Percentiles rank a stretch among this genome's conserved stretches.
These are phyloP conservation scores for Idaea dimidiata DNA, from an alignment of 2,888 invertebrate species.

Conservation along the genomic window DNA sequence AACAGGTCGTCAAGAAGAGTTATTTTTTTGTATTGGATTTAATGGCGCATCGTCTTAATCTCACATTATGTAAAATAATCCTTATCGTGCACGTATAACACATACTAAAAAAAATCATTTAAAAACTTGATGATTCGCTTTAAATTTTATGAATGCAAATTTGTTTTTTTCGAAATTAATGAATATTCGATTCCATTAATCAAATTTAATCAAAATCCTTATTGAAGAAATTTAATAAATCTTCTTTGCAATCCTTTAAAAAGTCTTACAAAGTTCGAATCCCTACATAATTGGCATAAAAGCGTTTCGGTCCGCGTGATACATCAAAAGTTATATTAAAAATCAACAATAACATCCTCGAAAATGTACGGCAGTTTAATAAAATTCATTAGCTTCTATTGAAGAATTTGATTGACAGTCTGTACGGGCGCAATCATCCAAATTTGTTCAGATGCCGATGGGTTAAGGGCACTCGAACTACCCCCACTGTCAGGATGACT, in stretches of 20 bases:
- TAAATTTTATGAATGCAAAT: not conserved
- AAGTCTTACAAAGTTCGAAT: not conserved
- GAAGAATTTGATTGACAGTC: constrained; percentile 46
- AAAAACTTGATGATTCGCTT: not conserved
- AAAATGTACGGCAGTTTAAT: constrained; percentile 44
- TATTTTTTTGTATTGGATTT: not conserved
- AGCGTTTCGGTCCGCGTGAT: not conserved
- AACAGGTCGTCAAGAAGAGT: not conserved
- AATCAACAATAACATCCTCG: constrained; percentile 24
- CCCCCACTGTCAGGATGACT: constrained; percentile 43
- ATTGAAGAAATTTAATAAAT: not conserved
- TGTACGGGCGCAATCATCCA: constrained; percentile 53
- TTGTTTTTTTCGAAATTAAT: not conserved
- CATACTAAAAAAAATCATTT: not conserved
- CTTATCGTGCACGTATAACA: not conserved
- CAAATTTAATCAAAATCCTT: not conserved
- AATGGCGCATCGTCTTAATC: not conserved
- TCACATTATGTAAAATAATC: not conserved
- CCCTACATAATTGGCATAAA: not conserved
- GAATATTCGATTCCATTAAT: not conserved
- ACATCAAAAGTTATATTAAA: constrained; percentile 17
- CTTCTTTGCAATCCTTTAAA: not conserved
- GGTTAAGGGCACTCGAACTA: constrained; percentile 44
- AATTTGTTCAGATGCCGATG: constrained; percentile 61
- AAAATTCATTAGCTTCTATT: constrained; percentile 51